Conservation (phyloP, 1,140 invertebrate species). For the Drosophila pectinifera region DNA sequence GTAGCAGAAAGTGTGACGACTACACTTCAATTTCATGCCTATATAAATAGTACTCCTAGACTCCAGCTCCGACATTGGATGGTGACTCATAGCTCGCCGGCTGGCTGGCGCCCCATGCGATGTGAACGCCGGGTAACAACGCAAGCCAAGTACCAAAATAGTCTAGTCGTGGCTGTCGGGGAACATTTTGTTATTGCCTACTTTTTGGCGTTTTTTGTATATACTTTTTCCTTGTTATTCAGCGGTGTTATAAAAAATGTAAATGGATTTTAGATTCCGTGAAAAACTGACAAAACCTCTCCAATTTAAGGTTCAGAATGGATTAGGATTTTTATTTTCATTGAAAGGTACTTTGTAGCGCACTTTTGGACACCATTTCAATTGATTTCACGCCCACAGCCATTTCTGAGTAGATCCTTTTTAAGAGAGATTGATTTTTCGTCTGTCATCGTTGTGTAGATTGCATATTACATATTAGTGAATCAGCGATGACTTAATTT, state of each 20-base stretch:
- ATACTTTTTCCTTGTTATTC: conserved; percentile 26
- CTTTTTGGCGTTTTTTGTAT: conserved; percentile 44
- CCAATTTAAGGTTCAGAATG: background rate
- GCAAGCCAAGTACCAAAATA: conserved; percentile 13
- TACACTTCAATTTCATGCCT: conserved; percentile 59
- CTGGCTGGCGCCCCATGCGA: conserved; percentile 67
- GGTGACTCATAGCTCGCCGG: conserved; percentile 69
- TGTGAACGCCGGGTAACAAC: conserved; percentile 23
- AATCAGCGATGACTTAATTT: conserved; percentile 7
- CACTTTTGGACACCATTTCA: background rate
- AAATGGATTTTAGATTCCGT: background rate
- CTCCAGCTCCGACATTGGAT: conserved; percentile 14
- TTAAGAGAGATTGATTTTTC: background rate
- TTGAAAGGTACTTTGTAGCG: background rate
- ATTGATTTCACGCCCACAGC: background rate
- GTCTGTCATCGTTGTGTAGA: background rate
- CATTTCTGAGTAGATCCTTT: background rate
- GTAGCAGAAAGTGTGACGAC: conserved; percentile 2
- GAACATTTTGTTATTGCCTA: conserved; percentile 59
- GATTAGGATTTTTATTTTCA: background rate
- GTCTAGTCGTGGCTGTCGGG: background rate
- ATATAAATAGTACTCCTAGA: background rate
- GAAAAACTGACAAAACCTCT: background rate
- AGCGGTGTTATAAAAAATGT: background rate
- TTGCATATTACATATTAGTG: background rate